Evolutionary conservation across 1,140 invertebrate genomes (phyloP).

Genomic region (Drosophila quadrilineata): DNA sequence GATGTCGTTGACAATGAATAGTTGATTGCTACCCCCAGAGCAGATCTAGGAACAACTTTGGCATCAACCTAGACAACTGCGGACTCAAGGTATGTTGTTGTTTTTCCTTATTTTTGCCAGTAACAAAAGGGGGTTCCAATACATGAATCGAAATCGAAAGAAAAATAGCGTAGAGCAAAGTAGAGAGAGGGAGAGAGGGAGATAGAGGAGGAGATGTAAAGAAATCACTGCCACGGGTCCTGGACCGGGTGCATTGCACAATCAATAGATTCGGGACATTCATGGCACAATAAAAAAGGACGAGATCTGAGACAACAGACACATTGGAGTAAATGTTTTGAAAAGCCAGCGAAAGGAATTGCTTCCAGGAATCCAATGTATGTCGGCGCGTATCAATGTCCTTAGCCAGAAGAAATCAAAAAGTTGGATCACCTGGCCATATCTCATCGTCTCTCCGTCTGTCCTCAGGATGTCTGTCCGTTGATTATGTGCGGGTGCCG

Average conservation of each 20-base stretch:
- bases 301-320: slow-evolving; percentile 17
- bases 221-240: slow-evolving; percentile 81
- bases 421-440: slow-evolving; percentile 79
- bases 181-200: slow-evolving; percentile 20
- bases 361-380: slow-evolving; percentile 70
- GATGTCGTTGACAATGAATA: slow-evolving; percentile 81
- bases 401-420: slow-evolving; percentile 79
- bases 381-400: slow-evolving; percentile 67
- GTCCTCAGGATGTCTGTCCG: slow-evolving; percentile 29
- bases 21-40: slow-evolving; percentile 56
- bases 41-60: slow-evolving; percentile 28
- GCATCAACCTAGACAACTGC: too few species aligned
- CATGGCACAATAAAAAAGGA: slow-evolving; percentile 44
- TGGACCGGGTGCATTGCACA: slow-evolving; percentile 68
- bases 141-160: slow-evolving; percentile 41
- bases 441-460: too few species aligned
- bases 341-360: slow-evolving; percentile 81
- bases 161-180: slow-evolving; percentile 17
- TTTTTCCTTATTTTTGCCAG: slow-evolving; percentile 34
- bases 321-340: slow-evolving; percentile 81
- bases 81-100: slow-evolving; percentile 32
- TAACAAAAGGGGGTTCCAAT: slow-evolving; percentile 39
- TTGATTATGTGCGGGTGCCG: slow-evolving; percentile 70
- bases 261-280: slow-evolving; percentile 66
- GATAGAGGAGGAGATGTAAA: slow-evolving; percentile 16